These are phyloP conservation scores for Heliconius erato DNA, from an alignment of 2,888 invertebrate species.

Conservation along the genomic window DNA sequence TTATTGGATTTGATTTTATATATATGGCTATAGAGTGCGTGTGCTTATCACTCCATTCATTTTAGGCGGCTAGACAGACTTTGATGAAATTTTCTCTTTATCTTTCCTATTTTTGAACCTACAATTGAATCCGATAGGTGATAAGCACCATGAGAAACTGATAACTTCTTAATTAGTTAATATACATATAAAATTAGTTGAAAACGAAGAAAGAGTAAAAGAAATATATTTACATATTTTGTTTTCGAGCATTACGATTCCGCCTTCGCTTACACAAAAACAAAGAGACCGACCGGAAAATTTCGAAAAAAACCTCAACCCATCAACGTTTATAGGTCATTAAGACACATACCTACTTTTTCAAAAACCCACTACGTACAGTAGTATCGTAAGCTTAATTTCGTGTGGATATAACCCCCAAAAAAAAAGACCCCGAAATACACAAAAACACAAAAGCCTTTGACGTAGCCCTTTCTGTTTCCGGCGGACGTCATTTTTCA, in stretches of 20 bases:
- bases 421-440: conserved; percentile 43
- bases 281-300: conserved; percentile 15
- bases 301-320: conserved; percentile 33
- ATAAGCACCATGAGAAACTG: too few species aligned
- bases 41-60: neutral
- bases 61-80: too few species aligned
- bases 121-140: too few species aligned
- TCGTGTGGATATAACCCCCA: conserved; percentile 34
- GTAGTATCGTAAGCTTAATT: conserved; percentile 42
- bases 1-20: neutral
- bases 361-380: conserved; percentile 38
- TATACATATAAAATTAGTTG: neutral
- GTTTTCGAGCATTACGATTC: neutral
- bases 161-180: neutral
- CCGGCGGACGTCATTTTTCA: conserved; percentile 84
- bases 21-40: neutral
- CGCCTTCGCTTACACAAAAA: neutral
- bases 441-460: conserved; percentile 63
- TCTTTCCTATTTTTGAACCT: too few species aligned
- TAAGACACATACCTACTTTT: conserved; percentile 39
- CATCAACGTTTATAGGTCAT: conserved; percentile 46
- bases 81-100: too few species aligned
- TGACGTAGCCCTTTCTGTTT: conserved; percentile 80
- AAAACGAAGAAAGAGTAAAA: neutral
- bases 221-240: neutral